A percentile compares a stretch with the other conserved stretches of the same genome.
These are phyloP conservation scores for Periplaneta americana DNA, from an alignment of 1,140 invertebrate genomes.

Conservation along the genomic window DNA sequence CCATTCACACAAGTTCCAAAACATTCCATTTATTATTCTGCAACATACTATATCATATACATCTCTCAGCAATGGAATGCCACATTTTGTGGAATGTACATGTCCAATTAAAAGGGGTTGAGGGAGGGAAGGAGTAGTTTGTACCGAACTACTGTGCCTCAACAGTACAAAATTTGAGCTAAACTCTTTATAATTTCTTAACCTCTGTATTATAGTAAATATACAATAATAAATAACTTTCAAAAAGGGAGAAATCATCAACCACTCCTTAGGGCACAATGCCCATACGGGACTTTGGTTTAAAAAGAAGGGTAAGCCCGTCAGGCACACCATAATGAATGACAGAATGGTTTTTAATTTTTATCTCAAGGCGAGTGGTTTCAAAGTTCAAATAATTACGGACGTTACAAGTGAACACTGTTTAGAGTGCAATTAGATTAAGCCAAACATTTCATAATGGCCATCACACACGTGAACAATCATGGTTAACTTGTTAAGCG, in stretches of 20 bases:
- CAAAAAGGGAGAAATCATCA: background rate
- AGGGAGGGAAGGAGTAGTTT: background rate
- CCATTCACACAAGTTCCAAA: background rate
- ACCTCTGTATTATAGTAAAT: background rate
- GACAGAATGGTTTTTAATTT: background rate
- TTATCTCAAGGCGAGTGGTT: background rate
- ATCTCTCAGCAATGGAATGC: conserved; percentile 8
- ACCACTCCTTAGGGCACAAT: background rate
- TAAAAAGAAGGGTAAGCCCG: background rate
- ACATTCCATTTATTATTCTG: background rate
- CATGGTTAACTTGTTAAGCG: background rate
- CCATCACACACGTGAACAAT: background rate
- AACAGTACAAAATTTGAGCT: background rate
- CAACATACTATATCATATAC: background rate
- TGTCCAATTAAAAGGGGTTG: background rate
- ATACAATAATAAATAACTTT: background rate
- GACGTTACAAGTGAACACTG: background rate
- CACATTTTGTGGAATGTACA: conserved; percentile 12
- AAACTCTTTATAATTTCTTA: background rate
- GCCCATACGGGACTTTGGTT: background rate
- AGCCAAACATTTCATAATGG: background rate
- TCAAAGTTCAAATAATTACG: background rate
- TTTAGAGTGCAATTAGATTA: background rate
- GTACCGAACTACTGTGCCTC: background rate
- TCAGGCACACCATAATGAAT: background rate